Conservation (phyloP, 2,888 invertebrate genomes). For the Iselma pallidipennis region DNA sequence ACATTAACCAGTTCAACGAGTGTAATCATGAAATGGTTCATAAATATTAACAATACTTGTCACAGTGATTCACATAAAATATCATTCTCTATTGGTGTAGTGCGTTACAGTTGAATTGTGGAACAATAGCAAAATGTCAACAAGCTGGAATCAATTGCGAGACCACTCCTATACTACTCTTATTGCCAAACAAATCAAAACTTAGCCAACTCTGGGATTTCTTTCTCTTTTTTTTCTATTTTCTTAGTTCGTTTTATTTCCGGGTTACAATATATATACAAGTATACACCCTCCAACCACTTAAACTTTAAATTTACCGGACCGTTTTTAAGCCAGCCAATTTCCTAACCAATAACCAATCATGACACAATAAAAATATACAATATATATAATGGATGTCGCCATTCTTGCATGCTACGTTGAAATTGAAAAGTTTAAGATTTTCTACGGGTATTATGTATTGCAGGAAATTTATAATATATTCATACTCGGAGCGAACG, state of each 20-base stretch:
- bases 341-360: no score
- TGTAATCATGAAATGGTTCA: constrained; percentile 41
- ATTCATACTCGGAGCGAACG: neutral
- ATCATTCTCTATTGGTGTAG: constrained; percentile 22
- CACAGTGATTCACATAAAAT: constrained; percentile 41
- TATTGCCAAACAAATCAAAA: constrained; percentile 1
- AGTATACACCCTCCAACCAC: no score
- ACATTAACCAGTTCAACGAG: constrained; percentile 44
- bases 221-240: no score
- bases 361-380: no score
- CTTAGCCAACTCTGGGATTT: neutral
- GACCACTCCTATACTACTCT: neutral
- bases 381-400: no score
- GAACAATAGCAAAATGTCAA: constrained; percentile 33
- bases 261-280: no score
- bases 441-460: no score
- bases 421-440: neutral
- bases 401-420: neutral
- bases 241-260: constrained; percentile 10
- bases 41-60: constrained; percentile 48
- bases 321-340: no score
- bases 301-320: no score
- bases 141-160: constrained; percentile 33
- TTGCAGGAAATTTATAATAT: neutral
- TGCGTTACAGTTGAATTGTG: constrained; percentile 26